A percentile compares a stretch with the other conserved stretches of the same genome.
phyloP scores from a whole-genome alignment of 2,888 invertebrate species.

The Nephrotoma appendiculata region DNA sequence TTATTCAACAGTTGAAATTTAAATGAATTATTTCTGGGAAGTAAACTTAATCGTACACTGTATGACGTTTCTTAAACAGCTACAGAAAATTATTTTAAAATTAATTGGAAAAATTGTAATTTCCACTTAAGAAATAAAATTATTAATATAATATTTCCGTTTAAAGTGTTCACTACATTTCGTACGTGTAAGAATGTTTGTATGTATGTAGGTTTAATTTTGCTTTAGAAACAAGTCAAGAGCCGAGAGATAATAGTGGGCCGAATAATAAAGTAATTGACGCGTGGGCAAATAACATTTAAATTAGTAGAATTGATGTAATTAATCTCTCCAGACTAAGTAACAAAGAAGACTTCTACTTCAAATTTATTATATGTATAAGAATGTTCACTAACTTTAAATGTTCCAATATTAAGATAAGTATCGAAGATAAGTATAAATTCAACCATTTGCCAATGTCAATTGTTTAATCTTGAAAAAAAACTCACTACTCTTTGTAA shows the following conservation, averaged over 20 bases:
- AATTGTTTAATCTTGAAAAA: too few species aligned
- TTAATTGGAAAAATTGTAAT: neutral
- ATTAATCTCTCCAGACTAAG: neutral
- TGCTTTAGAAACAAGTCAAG: neutral
- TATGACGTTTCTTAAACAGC: neutral
- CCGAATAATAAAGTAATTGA: neutral
- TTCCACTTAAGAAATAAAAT: neutral
- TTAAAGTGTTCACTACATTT: neutral
- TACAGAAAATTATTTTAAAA: neutral
- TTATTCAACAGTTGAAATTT: neutral
- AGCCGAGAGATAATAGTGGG: neutral
- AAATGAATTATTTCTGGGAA: neutral
- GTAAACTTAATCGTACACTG: neutral
- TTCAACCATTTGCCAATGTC: too few species aligned
- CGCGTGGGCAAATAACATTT: neutral
- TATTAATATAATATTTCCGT: neutral
- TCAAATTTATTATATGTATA: neutral
- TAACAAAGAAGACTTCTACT: neutral
- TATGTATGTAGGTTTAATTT: neutral
- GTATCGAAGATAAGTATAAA: too few species aligned
- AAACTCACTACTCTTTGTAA: too few species aligned
- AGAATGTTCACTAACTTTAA: too few species aligned
- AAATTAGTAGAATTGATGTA: neutral
- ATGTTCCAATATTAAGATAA: too few species aligned
- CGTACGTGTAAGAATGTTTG: neutral